Evolutionary conservation across 2,888 invertebrate genomes (phyloP).

Genomic region (Lithophane semibrunnea): DNA sequence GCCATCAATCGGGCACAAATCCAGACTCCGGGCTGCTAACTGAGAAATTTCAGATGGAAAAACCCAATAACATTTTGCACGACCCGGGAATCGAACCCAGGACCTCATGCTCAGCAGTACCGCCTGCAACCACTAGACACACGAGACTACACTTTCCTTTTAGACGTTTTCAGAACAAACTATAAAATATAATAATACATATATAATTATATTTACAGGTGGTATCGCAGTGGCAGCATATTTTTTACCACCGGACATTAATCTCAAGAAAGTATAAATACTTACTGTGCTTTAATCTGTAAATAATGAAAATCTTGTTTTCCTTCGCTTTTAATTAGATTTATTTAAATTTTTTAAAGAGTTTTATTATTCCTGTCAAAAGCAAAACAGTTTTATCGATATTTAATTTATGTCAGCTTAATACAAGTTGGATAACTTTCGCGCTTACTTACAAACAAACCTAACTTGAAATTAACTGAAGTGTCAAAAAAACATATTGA

Average conservation of each 20-base stretch:
- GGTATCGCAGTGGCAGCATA: slow-evolving; percentile 51
- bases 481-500: slow-evolving; percentile 42
- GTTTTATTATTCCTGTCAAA: background rate
- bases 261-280: slow-evolving; percentile 24
- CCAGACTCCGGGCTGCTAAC: no score
- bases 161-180: background rate
- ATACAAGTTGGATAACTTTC: background rate
- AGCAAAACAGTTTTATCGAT: no score
- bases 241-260: slow-evolving; percentile 53
- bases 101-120: no score
- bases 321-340: background rate
- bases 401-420: background rate
- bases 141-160: background rate
- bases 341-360: background rate
- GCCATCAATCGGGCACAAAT: no score
- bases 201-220: slow-evolving; percentile 22
- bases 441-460: background rate
- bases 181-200: no score
- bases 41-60: no score
- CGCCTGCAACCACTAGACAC: no score
- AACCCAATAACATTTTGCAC: no score
- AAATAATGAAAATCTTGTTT: background rate
- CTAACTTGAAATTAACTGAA: background rate
- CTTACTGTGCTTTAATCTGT: background rate
- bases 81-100: no score